Conservation (phyloP, 1,140 invertebrate species). For the Littorina saxatilis region DNA sequence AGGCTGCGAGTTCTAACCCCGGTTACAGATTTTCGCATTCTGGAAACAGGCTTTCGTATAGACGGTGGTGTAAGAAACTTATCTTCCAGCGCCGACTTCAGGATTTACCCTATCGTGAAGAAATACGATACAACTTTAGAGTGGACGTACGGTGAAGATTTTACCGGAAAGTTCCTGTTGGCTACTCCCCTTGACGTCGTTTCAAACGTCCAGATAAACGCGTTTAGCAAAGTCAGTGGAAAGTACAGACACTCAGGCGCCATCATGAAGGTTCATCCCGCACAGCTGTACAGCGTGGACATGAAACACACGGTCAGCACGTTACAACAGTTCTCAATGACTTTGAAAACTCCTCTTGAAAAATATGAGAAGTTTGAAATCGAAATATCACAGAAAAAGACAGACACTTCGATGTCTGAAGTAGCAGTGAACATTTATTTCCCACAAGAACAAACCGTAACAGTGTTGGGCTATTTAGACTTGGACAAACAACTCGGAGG, state of each 20-base stretch:
- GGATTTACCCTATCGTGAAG: slow-evolving; percentile 4
- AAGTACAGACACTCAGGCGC: background rate
- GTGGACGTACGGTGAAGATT: background rate
- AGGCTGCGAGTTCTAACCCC: slow-evolving; percentile 17
- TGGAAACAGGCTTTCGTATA: slow-evolving; percentile 8
- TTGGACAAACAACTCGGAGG: background rate
- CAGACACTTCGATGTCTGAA: background rate
- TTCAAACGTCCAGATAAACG: background rate
- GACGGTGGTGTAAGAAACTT: background rate
- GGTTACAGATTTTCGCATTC: background rate
- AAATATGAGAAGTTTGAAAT: background rate
- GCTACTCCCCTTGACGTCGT: slow-evolving; percentile 7
- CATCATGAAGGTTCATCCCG: background rate
- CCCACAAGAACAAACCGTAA: background rate
- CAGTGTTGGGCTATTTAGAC: background rate
- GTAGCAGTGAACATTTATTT: background rate
- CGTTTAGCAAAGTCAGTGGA: background rate
- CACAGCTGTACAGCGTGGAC: background rate
- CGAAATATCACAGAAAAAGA: background rate
- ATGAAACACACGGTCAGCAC: background rate
- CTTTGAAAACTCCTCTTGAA: background rate
- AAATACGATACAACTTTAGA: slow-evolving; percentile 3
- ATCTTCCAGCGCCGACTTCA: slow-evolving; percentile 1
- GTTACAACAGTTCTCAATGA: background rate
- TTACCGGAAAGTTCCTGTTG: slow-evolving; percentile 9